phyloP scores from a whole-genome alignment of 92 coral and sea anemone genomes.

The Porites evermanni region DNA sequence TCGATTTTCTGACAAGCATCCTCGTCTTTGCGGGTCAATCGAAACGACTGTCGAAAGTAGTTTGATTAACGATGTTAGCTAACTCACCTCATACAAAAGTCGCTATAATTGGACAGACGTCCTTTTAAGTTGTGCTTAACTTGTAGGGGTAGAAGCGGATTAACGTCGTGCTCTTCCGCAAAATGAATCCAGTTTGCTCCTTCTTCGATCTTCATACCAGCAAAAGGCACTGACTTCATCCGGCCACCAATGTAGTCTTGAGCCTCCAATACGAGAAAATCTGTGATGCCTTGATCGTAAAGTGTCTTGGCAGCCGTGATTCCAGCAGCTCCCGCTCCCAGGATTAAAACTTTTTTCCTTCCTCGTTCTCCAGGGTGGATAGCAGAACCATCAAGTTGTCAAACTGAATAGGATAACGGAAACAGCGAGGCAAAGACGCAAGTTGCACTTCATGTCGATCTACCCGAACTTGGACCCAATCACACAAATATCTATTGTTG shows the following conservation, averaged over 20 bases:
- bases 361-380: background rate
- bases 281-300: constrained; percentile 38
- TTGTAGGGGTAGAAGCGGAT: background rate
- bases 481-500: too few relatives aligned
- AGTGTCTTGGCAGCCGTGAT: constrained; percentile 59
- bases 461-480: too few relatives aligned
- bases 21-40: background rate
- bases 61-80: background rate
- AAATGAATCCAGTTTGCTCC: constrained; percentile 74
- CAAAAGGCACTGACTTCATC: constrained; percentile 35
- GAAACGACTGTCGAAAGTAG: background rate
- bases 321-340: constrained; percentile 70
- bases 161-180: constrained; percentile 44
- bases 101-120: background rate
- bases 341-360: constrained; percentile 50
- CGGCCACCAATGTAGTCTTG: constrained; percentile 72
- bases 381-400: background rate
- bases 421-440: background rate
- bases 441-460: background rate
- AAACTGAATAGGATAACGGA: background rate
- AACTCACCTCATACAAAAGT: constrained; percentile 13
- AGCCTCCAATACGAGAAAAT: constrained; percentile 62
- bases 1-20: too few relatives aligned
- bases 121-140: background rate
- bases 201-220: constrained; percentile 58